Base-by-base conservation (phyloP, 2,113 vertebrate species). In the Heterotis niloticus region DNA sequence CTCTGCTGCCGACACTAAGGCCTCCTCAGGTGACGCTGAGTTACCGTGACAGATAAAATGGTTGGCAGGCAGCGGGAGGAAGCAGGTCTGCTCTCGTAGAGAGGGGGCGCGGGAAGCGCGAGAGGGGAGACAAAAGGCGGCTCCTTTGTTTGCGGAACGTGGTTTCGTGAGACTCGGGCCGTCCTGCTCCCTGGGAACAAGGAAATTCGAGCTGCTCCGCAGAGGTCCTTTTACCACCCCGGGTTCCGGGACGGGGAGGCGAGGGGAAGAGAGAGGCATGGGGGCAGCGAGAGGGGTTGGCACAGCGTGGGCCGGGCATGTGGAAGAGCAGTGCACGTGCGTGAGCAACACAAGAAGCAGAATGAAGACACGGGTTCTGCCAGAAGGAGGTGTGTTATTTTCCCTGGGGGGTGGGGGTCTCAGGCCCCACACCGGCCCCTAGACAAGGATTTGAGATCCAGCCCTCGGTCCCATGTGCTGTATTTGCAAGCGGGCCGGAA, bases 341-440 rank as follows among this genome's bases (percentile, higher is more conserved):
- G 75, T 34, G 54, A 28, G 70, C 73, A 80, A 64, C 82, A 80
- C 74, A 80, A 79, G 85, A 54, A 68, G 74, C 83, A 52, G 29
- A 80, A 24, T 78, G 81, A 81, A 83, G 82, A 51, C 57, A 52
- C n/a, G 56, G 52, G 71, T 44, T 71, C 52, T 73, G 70, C 28
- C 70, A 73, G 70, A 74, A 74, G 71, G 52, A 57, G 28, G 23
- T 11, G 71, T 74, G 57, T 74, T 52, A 74, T n/a, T 56, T 74
- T 74, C 71, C 24, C 52, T 26, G 71, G 34, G 23, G 13, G 57
- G 4, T 18, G 51, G 57, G 56, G 71, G 52, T 74, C 23, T 17
- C 24, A 56, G 71, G 57, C 7, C 34, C 34, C 34, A 44, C 3
- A 44, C 34, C 2, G 34, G 34, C 34, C 7, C 7, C 34, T 7